Conservation (phyloP, 1,140 invertebrate genomes). For the Saccostrea echinata region DNA sequence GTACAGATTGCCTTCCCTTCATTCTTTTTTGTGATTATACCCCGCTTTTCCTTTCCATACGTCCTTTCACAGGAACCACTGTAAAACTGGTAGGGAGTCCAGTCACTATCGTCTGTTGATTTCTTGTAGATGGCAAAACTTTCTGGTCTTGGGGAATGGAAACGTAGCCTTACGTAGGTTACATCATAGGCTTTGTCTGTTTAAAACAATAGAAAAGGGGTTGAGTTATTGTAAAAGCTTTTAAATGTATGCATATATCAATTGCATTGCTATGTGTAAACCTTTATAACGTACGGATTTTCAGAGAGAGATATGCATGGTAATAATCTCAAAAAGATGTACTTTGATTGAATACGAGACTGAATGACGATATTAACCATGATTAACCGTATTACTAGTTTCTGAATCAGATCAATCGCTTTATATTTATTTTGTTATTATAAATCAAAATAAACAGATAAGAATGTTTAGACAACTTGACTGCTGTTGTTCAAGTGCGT, state of each 20-base stretch:
- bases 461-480: too few relatives aligned
- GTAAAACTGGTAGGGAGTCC: slow-evolving; percentile 98
- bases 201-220: background rate
- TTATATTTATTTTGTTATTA: slow-evolving; percentile 15
- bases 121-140: slow-evolving; percentile 98
- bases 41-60: slow-evolving; percentile 89
- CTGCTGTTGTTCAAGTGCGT: too few relatives aligned
- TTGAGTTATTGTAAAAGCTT: background rate
- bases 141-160: slow-evolving; percentile 96
- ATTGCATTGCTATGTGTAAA: too few relatives aligned
- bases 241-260: too few relatives aligned
- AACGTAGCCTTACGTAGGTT: slow-evolving; percentile 95
- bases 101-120: slow-evolving; percentile 87
- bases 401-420: too few relatives aligned
- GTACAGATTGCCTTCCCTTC: slow-evolving; percentile 96
- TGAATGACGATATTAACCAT: too few relatives aligned
- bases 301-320: too few relatives aligned
- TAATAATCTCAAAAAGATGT: too few relatives aligned
- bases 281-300: too few relatives aligned
- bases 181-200: slow-evolving; percentile 88
- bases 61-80: slow-evolving; percentile 94
- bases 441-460: too few relatives aligned
- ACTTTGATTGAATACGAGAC: too few relatives aligned
- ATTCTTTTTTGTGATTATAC: slow-evolving; percentile 78
- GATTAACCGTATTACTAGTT: too few relatives aligned